These are phyloP conservation scores for Raja brachyura DNA, from an alignment of 2,113 vertebrate genomes.

Conservation along the genomic window DNA sequence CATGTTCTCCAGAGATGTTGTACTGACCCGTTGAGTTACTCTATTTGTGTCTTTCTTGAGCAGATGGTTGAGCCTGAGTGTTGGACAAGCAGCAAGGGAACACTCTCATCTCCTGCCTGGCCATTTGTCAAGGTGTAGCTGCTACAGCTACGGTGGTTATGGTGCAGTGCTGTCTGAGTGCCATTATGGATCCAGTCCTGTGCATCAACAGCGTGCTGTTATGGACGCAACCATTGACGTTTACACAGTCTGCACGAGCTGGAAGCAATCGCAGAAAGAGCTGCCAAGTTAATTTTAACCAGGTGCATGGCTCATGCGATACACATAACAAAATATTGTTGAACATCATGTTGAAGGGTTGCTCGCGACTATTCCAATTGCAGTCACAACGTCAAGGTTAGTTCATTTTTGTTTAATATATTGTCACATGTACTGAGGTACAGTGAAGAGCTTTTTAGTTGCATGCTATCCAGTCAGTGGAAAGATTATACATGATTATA, in stretches of 20 bases:
- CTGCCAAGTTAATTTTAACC: background rate
- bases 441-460: no score
- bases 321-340: background rate
- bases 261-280: background rate
- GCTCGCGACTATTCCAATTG: background rate
- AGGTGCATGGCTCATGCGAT: background rate
- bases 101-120: background rate
- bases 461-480: no score
- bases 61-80: background rate
- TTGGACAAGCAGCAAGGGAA: background rate
- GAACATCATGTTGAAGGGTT: background rate
- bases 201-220: background rate
- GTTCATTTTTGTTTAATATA: no score
- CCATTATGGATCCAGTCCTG: background rate
- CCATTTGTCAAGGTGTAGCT: background rate
- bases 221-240: background rate
- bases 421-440: no score
- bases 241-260: background rate
- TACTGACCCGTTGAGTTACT: background rate
- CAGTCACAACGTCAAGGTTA: no score
- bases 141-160: background rate
- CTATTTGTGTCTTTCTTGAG: no score
- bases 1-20: no score
- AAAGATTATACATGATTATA: no score
- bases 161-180: background rate